Evolutionary conservation across 2,797 vertebrate genomes (phyloP).

Genomic region (Serranus cabrilla): DNA sequence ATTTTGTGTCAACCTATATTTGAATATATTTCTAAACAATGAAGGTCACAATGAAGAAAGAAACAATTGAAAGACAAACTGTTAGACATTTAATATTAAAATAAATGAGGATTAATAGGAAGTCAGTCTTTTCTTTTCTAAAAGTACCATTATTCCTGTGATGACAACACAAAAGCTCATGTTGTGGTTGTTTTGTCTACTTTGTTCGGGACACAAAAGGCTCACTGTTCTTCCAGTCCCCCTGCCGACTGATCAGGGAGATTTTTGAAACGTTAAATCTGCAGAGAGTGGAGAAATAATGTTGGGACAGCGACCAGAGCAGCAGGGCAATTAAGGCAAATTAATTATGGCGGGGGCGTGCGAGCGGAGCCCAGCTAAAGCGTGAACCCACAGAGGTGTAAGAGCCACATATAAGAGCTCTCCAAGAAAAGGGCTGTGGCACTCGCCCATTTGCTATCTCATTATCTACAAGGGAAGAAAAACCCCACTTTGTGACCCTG

Average conservation of each 20-base stretch:
- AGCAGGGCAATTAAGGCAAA: slow-evolving; percentile 85
- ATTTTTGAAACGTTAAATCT: slow-evolving; percentile 71
- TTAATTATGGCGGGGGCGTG: slow-evolving; percentile 78
- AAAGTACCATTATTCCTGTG: slow-evolving; percentile 76
- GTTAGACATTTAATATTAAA: slow-evolving; percentile 17
- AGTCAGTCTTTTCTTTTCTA: slow-evolving; percentile 41
- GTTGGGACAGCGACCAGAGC: slow-evolving; percentile 77
- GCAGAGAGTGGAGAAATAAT: slow-evolving; percentile 77
- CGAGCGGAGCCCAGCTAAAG: slow-evolving; percentile 44
- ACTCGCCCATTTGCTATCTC: slow-evolving; percentile 69
- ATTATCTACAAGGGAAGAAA: slow-evolving; percentile 72
- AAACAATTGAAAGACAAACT: not conserved
- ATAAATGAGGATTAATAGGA: slow-evolving; percentile 43
- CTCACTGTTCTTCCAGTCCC: slow-evolving; percentile 63
- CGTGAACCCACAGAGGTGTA: slow-evolving; percentile 62
- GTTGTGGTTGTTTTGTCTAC: slow-evolving; percentile 78
- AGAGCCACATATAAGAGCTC: slow-evolving; percentile 45
- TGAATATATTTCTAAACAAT: slow-evolving; percentile 1
- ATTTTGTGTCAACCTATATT: not conserved
- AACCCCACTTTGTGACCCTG: slow-evolving; percentile 63
- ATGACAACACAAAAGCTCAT: slow-evolving; percentile 76
- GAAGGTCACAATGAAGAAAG: not conserved
- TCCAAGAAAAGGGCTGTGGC: slow-evolving; percentile 33
- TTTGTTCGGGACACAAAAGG: slow-evolving; percentile 80
- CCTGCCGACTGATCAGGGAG: slow-evolving; percentile 61